These are phyloP conservation scores for Turritopsis rubra DNA, from an alignment of 30 jellyfish, hydroid and myxozoan species.

Conservation along the genomic window DNA sequence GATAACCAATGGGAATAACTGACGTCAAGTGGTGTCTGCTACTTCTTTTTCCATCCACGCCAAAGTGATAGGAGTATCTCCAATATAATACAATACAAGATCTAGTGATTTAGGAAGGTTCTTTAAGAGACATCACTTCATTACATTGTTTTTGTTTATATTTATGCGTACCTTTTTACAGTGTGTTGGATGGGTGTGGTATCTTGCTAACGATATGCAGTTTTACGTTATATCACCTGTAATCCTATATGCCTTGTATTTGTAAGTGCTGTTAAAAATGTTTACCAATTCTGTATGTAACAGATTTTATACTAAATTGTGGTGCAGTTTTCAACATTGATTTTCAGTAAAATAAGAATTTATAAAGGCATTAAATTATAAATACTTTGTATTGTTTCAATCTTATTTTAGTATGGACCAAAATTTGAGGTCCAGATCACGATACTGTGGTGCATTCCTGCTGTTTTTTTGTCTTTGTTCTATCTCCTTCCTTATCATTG, in stretches of 20 bases:
- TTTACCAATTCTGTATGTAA: not conserved
- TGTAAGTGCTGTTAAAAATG: constrained; percentile 51
- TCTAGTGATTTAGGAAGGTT: too few species aligned
- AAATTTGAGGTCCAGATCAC: not conserved
- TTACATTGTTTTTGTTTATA: too few species aligned
- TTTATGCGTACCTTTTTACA: constrained; percentile 12
- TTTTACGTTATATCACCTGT: constrained; percentile 76
- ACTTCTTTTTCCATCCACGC: too few species aligned
- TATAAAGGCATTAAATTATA: too few species aligned
- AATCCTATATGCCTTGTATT: constrained; percentile 46
- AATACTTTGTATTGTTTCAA: not conserved
- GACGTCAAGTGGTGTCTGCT: too few species aligned
- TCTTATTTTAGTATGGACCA: not conserved
- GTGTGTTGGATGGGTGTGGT: constrained; percentile 98
- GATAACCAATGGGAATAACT: too few species aligned
- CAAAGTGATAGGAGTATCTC: too few species aligned
- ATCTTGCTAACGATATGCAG: constrained; percentile 97
- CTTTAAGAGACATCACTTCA: too few species aligned
- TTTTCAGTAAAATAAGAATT: too few species aligned
- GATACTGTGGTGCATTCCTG: constrained; percentile 4
- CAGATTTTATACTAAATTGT: too few species aligned
- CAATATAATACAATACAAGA: too few species aligned
- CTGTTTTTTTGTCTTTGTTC: not conserved
- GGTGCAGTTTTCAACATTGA: too few species aligned
- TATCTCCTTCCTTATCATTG: not conserved